Conservation (phyloP, 2,888 invertebrate species). For the Balanococcus diminutus region DNA sequence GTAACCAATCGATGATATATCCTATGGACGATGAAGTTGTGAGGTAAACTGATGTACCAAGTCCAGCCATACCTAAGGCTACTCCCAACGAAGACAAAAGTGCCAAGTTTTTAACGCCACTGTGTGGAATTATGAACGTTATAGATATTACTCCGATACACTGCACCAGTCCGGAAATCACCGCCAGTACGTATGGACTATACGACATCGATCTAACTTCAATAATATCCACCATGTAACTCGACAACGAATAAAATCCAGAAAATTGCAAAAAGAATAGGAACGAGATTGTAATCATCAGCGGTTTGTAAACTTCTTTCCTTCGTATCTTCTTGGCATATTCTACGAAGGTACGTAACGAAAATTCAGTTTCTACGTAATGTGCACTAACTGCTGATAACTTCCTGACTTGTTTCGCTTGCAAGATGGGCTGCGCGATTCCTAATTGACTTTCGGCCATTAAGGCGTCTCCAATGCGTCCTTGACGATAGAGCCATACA, state of each 20-base stretch:
- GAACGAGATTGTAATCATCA: constrained; percentile 63
- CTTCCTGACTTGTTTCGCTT: neutral
- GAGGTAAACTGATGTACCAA: constrained; percentile 60
- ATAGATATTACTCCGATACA: neutral
- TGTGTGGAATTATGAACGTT: constrained; percentile 60
- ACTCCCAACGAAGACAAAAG: constrained; percentile 67
- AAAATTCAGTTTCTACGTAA: constrained; percentile 32
- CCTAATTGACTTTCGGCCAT: constrained; percentile 58
- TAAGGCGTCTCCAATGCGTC: constrained; percentile 64
- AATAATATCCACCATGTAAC: constrained; percentile 66
- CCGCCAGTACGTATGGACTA: constrained; percentile 13
- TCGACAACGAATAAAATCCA: constrained; percentile 66
- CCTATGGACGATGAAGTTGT: neutral
- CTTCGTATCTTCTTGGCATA: constrained; percentile 1
- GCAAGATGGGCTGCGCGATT: constrained; percentile 57
- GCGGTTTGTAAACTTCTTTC: constrained; percentile 63
- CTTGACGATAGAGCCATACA: constrained; percentile 64
- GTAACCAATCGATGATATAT: constrained; percentile 61
- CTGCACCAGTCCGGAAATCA: constrained; percentile 22
- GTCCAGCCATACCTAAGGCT: constrained; percentile 64
- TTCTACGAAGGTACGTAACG: neutral
- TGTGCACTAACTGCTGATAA: neutral
- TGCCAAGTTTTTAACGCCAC: constrained; percentile 68
- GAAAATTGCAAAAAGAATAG: constrained; percentile 68
- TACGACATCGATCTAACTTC: neutral